Percentiles rank a stretch among this genome's conserved stretches.
Conservation (phyloP, 2,113 vertebrate genomes). For the Tetrax tetrax region DNA sequence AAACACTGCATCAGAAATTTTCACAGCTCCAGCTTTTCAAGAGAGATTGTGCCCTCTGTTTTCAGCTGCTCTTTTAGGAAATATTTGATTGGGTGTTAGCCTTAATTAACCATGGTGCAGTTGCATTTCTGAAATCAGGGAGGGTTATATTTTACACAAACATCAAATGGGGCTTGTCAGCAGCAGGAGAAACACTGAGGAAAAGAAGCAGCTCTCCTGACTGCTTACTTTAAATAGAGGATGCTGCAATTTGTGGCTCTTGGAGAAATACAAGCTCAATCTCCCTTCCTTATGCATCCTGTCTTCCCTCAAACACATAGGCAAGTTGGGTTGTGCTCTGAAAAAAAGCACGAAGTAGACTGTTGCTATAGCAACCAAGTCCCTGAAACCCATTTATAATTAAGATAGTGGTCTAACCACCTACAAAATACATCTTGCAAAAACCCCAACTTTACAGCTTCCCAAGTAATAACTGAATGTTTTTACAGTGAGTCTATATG, state of each 20-base stretch:
- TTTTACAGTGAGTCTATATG: background rate
- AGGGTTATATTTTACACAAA: background rate
- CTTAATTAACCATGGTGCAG: background rate
- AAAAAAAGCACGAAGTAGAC: constrained; percentile 20
- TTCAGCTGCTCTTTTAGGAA: background rate
- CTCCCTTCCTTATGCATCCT: background rate
- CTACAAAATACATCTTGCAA: background rate
- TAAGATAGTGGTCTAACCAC: background rate
- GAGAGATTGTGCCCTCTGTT: background rate
- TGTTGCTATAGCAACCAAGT: constrained; percentile 61
- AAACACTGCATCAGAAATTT: background rate
- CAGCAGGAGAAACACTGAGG: background rate
- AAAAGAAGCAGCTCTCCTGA: background rate
- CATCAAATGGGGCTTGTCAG: background rate
- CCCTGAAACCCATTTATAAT: constrained; percentile 11
- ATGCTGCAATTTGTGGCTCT: background rate
- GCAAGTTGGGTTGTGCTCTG: background rate
- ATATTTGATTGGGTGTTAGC: background rate
- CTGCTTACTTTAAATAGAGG: background rate
- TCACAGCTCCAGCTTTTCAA: background rate
- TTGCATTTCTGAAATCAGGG: background rate
- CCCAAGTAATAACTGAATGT: background rate
- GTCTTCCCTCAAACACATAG: background rate
- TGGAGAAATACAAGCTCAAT: background rate
- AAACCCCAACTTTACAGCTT: background rate